These are phyloP conservation scores for Drosophila malerkotliana DNA, from an alignment of 1,140 invertebrate species.

Conservation along the genomic window DNA sequence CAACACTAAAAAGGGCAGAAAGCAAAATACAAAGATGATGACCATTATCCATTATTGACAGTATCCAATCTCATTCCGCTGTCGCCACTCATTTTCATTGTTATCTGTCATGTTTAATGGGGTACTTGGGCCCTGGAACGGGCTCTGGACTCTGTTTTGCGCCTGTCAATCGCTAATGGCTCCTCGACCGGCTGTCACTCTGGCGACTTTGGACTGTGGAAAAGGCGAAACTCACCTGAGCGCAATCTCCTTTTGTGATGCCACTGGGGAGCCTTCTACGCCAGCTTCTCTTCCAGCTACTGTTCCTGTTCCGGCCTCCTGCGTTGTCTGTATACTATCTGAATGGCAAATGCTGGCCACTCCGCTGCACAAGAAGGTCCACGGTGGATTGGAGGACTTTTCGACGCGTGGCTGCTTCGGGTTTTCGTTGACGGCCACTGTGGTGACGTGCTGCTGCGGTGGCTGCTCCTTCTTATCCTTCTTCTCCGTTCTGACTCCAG, in stretches of 20 bases:
- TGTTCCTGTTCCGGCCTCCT: conserved; percentile 1
- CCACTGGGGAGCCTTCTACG: not conserved
- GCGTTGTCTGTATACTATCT: not conserved
- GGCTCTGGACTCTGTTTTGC: not conserved
- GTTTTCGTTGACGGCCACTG: conserved; percentile 51
- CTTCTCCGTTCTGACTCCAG: not conserved
- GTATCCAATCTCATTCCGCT: conserved; percentile 32
- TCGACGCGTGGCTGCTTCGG: conserved; percentile 5
- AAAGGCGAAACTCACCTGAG: conserved; percentile 30
- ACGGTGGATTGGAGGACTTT: conserved; percentile 32
- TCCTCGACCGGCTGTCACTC: conserved; percentile 12
- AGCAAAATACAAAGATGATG: conserved; percentile 24
- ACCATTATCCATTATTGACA: conserved; percentile 41
- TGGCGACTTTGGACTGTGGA: not conserved
- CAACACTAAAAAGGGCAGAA: conserved; percentile 16
- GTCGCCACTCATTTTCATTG: conserved; percentile 38
- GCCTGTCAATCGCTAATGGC: conserved; percentile 38
- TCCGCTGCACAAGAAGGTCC: conserved; percentile 67
- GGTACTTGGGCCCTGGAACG: conserved; percentile 9
- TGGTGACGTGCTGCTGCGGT: conserved; percentile 39
- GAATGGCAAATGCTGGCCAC: conserved; percentile 26
- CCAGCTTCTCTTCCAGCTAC: too few species aligned
- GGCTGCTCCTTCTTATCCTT: conserved; percentile 6
- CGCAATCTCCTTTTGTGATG: conserved; percentile 12
- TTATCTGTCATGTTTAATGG: conserved; percentile 36